phyloP scores from a whole-genome alignment of 1,140 invertebrate species.

The Phortica variegata region DNA sequence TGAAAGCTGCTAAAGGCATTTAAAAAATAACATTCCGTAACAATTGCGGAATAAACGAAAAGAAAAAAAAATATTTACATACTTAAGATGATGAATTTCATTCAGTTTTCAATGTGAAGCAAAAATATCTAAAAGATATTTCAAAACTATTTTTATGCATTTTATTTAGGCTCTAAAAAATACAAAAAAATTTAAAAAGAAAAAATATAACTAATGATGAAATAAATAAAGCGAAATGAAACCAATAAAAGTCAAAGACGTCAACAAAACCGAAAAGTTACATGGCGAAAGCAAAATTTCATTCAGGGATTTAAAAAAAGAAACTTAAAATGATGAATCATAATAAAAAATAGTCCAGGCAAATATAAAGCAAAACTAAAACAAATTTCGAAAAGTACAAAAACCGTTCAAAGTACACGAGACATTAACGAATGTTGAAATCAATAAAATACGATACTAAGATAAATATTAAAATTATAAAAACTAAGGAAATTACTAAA shows the following conservation, averaged over 20 bases:
- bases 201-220: conserved; percentile 34
- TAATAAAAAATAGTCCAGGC: conserved; percentile 17
- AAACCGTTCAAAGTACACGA: too few species aligned
- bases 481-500: too few species aligned
- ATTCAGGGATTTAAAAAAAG: conserved; percentile 51
- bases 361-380: conserved; percentile 26
- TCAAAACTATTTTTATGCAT: conserved; percentile 50
- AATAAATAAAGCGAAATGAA: not conserved
- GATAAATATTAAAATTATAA: too few species aligned
- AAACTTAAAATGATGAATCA: conserved; percentile 8
- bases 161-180: conserved; percentile 48
- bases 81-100: conserved; percentile 26
- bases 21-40: conserved; percentile 16
- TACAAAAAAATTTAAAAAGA: conserved; percentile 25
- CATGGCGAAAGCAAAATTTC: conserved; percentile 40
- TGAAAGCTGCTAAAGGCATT: conserved; percentile 52
- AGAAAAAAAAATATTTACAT: conserved; percentile 25
- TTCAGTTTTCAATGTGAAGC: conserved; percentile 39
- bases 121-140: conserved; percentile 45
- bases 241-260: not conserved
- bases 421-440: too few species aligned
- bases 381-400: conserved; percentile 46
- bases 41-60: conserved; percentile 27
- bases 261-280: too few species aligned
- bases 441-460: too few species aligned